Percentiles rank a stretch among this genome's conserved stretches.
Evolutionary conservation across 2,797 vertebrate species (phyloP).

Genomic region (Alectoris magna): DNA sequence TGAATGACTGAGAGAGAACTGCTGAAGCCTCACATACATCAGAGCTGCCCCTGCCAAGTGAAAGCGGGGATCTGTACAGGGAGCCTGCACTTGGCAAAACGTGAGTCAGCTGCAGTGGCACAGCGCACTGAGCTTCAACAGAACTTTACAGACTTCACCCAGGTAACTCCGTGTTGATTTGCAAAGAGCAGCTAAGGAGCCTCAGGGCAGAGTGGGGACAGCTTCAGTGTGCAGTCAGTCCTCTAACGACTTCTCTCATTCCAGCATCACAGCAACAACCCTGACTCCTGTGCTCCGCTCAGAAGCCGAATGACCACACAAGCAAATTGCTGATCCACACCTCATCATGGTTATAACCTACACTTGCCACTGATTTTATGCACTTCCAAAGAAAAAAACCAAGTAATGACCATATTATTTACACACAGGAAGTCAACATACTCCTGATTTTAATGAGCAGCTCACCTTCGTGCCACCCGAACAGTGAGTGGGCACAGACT

Average conservation of each 20-base stretch:
- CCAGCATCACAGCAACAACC: background rate
- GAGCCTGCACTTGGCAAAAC: background rate
- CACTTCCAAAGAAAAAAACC: background rate
- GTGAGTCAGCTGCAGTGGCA: accelerated
- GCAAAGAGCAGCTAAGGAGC: background rate
- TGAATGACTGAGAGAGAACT: background rate
- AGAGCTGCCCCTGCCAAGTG: background rate
- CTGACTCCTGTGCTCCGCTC: background rate
- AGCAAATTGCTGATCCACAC: background rate
- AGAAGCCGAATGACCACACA: background rate
- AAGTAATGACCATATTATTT: background rate
- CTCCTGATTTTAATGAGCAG: background rate
- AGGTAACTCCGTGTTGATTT: background rate
- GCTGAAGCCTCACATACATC: background rate
- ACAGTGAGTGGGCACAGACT: background rate
- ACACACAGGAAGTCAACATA: accelerated
- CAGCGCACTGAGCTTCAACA: background rate
- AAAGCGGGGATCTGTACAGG: background rate
- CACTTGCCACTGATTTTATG: background rate
- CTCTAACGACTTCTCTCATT: background rate
- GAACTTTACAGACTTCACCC: background rate
- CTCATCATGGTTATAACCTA: background rate
- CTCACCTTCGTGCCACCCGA: background rate
- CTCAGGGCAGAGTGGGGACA: background rate
- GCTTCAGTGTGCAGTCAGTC: background rate